Evolutionary conservation across 2,888 invertebrate species (phyloP).

Genomic region (Amblyjoppa proteus): DNA sequence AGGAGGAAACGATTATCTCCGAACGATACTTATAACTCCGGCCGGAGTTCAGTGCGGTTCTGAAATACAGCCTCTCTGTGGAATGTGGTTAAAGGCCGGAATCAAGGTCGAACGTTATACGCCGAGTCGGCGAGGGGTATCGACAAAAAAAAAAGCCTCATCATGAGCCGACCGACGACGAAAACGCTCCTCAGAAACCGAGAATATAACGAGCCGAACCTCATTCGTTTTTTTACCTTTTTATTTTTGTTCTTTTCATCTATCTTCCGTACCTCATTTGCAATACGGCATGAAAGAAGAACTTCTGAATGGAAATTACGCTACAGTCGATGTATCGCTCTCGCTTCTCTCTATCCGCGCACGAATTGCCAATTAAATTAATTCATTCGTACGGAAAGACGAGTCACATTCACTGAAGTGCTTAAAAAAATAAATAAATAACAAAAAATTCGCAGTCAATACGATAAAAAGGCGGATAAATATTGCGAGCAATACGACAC

Average conservation of each 20-base stretch:
- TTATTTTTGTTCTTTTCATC: not conserved
- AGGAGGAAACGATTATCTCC: conserved; percentile 5
- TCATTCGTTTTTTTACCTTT: not conserved
- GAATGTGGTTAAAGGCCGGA: conserved; percentile 82
- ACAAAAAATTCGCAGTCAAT: not conserved
- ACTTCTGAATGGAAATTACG: conserved; percentile 37
- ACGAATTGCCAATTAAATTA: conserved; percentile 56
- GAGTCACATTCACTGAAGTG: conserved; percentile 22
- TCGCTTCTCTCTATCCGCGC: conserved; percentile 34
- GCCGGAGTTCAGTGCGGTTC: conserved; percentile 28
- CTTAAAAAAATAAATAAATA: not conserved
- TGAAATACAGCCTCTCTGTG: conserved; percentile 69
- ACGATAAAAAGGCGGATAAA: conserved; percentile 7
- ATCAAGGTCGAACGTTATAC: conserved; percentile 77
- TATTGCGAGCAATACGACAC: conserved; percentile 1
- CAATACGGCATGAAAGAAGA: conserved; percentile 46
- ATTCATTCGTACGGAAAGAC: conserved; percentile 55
- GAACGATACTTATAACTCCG: not conserved
- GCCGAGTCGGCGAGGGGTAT: conserved; percentile 11
- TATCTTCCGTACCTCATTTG: conserved; percentile 39
- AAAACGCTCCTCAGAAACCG: conserved; percentile 16
- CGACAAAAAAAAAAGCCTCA: conserved; percentile 37
- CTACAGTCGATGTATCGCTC: conserved; percentile 6
- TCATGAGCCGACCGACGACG: conserved; percentile 3
- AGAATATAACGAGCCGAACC: conserved; percentile 27